These are phyloP conservation scores for Phalacrocorax brasilianus DNA, from an alignment of 2,113 vertebrate genomes.

Conservation along the genomic window DNA sequence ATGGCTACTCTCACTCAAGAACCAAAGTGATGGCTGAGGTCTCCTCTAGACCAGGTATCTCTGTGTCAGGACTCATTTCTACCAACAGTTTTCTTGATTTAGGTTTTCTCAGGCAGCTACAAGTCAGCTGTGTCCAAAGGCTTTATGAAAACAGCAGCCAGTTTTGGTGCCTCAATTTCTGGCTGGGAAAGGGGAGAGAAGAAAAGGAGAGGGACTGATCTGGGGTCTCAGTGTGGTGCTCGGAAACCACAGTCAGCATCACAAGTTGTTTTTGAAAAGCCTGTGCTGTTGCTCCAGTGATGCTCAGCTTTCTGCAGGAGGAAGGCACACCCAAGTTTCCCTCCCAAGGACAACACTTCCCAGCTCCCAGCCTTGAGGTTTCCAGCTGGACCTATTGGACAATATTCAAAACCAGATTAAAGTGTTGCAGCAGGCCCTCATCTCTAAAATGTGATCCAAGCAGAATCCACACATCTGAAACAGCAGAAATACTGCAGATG, in stretches of 20 bases:
- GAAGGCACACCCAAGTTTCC: background rate
- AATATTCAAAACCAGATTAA: background rate
- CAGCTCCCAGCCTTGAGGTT: background rate
- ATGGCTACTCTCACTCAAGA: background rate
- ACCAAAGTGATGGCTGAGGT: background rate
- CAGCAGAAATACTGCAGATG: background rate
- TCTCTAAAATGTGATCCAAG: background rate
- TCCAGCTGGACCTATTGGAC: background rate
- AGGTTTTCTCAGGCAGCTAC: background rate
- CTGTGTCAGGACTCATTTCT: background rate
- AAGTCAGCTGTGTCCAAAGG: background rate
- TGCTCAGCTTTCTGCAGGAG: background rate
- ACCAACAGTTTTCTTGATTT: background rate
- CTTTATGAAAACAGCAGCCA: background rate
- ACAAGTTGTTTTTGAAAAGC: background rate
- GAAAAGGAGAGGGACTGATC: background rate
- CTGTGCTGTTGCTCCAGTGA: background rate
- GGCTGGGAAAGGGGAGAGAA: background rate
- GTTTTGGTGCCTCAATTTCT: background rate
- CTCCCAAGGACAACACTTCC: background rate
- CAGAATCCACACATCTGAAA: background rate
- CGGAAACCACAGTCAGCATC: background rate
- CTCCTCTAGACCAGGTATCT: background rate
- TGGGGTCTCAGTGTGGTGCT: background rate
- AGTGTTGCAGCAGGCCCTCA: background rate